Conservation (phyloP, 92 coral and sea anemone species). For the Blastomussa wellsi region DNA sequence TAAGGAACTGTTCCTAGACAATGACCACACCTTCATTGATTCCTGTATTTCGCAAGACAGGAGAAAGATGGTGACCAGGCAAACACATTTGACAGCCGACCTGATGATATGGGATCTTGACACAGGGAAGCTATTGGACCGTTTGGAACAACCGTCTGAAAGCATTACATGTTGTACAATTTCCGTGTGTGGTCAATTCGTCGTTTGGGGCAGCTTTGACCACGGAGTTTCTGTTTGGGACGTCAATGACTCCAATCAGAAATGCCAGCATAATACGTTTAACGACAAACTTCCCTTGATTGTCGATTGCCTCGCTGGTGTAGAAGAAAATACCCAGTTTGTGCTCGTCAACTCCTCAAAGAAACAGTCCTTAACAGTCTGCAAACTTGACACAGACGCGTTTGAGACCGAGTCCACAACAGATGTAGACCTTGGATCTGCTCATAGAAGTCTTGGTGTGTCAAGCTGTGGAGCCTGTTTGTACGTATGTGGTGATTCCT, state of each 20-base stretch:
- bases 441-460: constrained; percentile 52
- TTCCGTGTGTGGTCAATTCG: constrained; percentile 50
- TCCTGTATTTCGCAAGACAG: constrained; percentile 52
- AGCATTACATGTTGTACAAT: constrained; percentile 56
- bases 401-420: background rate
- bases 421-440: constrained; percentile 16
- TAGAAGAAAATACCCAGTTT: constrained; percentile 36
- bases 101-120: constrained; percentile 57
- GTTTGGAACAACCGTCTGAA: constrained; percentile 26
- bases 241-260: background rate
- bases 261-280: constrained; percentile 22
- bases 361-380: constrained; percentile 36
- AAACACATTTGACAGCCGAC: constrained; percentile 37
- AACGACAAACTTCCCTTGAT: constrained; percentile 18
- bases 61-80: constrained; percentile 44
- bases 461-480: constrained; percentile 34
- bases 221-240: constrained; percentile 60
- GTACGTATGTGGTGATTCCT: constrained; percentile 46
- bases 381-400: background rate
- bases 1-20: constrained; percentile 24
- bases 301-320: constrained; percentile 41
- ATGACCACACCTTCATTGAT: constrained; percentile 52
- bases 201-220: constrained; percentile 60
- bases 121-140: constrained; percentile 8
- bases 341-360: constrained; percentile 31